Conservation (phyloP, 2,888 invertebrate species). For the Gryllus longicercus region DNA sequence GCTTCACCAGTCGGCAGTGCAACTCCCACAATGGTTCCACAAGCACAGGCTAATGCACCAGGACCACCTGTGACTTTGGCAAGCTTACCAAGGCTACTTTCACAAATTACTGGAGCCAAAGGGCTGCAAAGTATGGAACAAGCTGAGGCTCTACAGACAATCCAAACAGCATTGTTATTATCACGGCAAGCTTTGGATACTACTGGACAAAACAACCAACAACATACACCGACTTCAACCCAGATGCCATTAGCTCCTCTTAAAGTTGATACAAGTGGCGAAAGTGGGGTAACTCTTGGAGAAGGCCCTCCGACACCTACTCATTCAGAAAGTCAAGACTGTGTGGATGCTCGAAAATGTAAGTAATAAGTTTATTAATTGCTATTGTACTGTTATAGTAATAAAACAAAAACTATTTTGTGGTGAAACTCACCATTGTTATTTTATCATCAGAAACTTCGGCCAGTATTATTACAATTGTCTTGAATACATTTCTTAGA, state of each 20-base stretch:
- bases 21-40: conserved; percentile 45
- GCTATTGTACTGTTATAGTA: not conserved
- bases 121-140: conserved; percentile 57
- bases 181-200: conserved; percentile 23
- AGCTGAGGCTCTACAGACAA: conserved; percentile 54
- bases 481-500: too few relatives aligned
- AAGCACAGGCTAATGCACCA: conserved; percentile 47
- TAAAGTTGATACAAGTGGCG: conserved; percentile 52
- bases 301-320: conserved; percentile 76
- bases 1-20: conserved; percentile 35
- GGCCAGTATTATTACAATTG: too few relatives aligned
- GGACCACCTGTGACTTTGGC: conserved; percentile 49
- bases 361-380: conserved; percentile 43
- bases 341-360: conserved; percentile 62
- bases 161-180: conserved; percentile 50
- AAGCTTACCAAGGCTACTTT: conserved; percentile 52
- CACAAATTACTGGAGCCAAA: conserved; percentile 49
- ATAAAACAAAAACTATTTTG: not conserved
- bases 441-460: too few relatives aligned
- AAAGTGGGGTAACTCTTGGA: conserved; percentile 36
- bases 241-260: conserved; percentile 45
- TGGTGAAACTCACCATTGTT: not conserved
- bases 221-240: conserved; percentile 40
- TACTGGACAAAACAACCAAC: conserved; percentile 35
- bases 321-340: conserved; percentile 61